Evolutionary conservation across 1,140 invertebrate species (phyloP), one percentile per base, ranked within the genome.

Genomic region (Araneus ventricosus): DNA sequence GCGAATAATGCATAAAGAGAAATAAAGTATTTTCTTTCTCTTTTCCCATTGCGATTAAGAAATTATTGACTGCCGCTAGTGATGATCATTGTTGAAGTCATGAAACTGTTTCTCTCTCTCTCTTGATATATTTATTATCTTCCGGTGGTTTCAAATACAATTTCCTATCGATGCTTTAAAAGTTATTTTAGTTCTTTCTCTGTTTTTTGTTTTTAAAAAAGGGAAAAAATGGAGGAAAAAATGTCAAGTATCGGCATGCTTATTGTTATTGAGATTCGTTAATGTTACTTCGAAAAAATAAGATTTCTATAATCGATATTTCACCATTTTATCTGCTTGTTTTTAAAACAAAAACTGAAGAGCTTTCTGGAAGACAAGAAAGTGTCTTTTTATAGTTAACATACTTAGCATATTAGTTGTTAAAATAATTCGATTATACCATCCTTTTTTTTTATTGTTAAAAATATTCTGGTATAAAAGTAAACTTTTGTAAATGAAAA

Each of bases 1-100:
- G n/a, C 57, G 90, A 67, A 85, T 82, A 84, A 91, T 85, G 90
- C 90, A 84, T 82, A 84, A 67, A 67, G 39, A 84, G 90, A 67
- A 91, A 91, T 91, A 91, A 91, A 90, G 88, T 37, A 79, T 37
- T 79, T 90, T 90, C 41, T 45, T 27, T 63, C 17, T 75, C 59
- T 90, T 59, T 67, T 90, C 34, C 88, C 63, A 20, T 41, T 41
- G 57, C 90, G 79, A 84, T 91, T 91, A 91, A 91, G 90, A 91
- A 84, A 84, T 63, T 84, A 91, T 91, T 84, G 90, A 84, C 79
- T 91, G 88, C 70, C 27, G 30, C 27, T 59, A 34, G 59, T 84
- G 59, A 84, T 91, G 59, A 91, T 84, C 57, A 84, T 84, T 91
- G 75, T 37, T 27, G 52, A 90, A 90, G 61, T 90, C 52, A 37